Evolutionary conservation across 1,140 invertebrate genomes (phyloP).

Genomic region (Drosophila suzukii): DNA sequence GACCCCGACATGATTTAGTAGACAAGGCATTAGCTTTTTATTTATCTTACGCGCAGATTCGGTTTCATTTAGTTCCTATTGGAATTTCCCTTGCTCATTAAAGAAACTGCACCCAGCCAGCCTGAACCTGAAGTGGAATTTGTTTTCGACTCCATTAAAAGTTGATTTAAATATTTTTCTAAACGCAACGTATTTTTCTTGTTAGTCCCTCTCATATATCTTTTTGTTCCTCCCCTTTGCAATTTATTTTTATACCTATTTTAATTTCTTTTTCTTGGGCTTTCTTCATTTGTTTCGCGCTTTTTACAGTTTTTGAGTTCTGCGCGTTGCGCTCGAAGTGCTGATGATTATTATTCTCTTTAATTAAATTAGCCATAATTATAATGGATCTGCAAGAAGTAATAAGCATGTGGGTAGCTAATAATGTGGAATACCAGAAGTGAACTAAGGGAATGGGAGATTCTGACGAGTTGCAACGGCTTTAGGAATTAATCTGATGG

Average conservation of each 20-base stretch:
- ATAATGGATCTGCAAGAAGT: constrained; percentile 36
- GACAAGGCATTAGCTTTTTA: constrained; percentile 71
- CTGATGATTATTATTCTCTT: constrained; percentile 43
- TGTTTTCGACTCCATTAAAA: constrained; percentile 77
- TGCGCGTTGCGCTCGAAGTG: constrained; percentile 31
- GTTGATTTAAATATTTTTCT: constrained; percentile 74
- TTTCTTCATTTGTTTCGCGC: constrained; percentile 22
- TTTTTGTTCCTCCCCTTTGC: background rate
- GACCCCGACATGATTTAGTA: constrained; percentile 64
- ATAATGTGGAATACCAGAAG: background rate
- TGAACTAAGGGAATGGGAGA: background rate
- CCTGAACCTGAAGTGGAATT: constrained; percentile 56
- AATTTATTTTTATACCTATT: constrained; percentile 21
- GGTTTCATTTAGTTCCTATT: constrained; percentile 62
- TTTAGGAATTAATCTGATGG: too few relatives aligned
- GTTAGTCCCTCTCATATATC: constrained; percentile 14
- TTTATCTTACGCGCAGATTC: constrained; percentile 77
- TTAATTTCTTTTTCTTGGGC: constrained; percentile 12
- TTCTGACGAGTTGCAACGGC: background rate
- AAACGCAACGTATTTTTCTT: constrained; percentile 53
- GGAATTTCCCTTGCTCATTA: constrained; percentile 49
- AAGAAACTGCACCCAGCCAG: constrained; percentile 41
- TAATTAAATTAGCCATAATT: constrained; percentile 69
- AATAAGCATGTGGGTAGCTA: constrained; percentile 5
- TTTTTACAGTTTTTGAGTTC: constrained; percentile 32